Percentiles rank a stretch among this genome's conserved stretches.
These are phyloP conservation scores for Aptenodytes forsteri DNA, from an alignment of 2,113 vertebrate species.

Conservation along the genomic window DNA sequence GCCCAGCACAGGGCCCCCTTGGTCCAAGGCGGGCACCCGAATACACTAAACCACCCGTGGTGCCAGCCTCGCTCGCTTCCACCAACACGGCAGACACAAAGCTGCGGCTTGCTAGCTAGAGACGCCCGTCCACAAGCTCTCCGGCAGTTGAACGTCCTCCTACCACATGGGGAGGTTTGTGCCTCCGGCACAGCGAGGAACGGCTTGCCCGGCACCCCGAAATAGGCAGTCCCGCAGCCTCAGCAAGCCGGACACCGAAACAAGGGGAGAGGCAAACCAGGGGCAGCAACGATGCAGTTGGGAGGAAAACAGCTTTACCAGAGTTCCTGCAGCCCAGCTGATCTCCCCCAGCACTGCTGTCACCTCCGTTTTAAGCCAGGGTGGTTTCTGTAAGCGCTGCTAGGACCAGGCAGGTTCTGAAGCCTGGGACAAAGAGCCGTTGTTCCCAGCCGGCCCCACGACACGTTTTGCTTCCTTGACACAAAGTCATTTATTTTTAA, in stretches of 20 bases:
- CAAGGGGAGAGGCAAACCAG: background rate
- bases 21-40: background rate
- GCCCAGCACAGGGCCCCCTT: too few relatives aligned
- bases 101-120: background rate
- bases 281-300: rapidly evolving
- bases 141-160: background rate
- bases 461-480: background rate
- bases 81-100: background rate
- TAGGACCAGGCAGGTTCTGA: background rate
- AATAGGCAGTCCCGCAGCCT: background rate
- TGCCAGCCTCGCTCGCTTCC: background rate
- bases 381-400: background rate
- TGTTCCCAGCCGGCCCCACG: background rate
- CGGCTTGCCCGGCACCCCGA: background rate
- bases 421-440: background rate
- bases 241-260: background rate
- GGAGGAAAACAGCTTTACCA: background rate
- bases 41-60: background rate
- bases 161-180: rapidly evolving
- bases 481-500: background rate
- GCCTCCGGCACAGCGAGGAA: background rate
- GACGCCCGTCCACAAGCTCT: background rate
- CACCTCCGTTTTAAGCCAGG: background rate
- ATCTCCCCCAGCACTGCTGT: background rate
- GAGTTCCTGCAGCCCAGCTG: background rate